phyloP scores from a whole-genome alignment of 2,888 invertebrate species.

The Cheiracanthium punctorium region DNA sequence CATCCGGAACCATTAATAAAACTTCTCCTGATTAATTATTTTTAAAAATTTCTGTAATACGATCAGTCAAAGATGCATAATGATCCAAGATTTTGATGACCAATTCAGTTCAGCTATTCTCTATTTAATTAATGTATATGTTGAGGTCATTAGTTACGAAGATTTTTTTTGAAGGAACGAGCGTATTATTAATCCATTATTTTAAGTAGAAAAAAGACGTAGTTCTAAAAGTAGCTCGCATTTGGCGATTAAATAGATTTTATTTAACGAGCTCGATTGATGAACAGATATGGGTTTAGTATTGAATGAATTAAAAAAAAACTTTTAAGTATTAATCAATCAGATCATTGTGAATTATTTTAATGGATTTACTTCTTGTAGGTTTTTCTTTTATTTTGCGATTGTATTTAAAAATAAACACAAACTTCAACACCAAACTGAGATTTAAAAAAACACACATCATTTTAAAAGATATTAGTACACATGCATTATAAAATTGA shows the following conservation, averaged over 20 bases:
- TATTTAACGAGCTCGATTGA: too few relatives aligned
- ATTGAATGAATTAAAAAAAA: too few relatives aligned
- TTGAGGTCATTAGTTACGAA: constrained; percentile 48
- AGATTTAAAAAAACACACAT: too few relatives aligned
- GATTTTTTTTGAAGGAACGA: constrained; percentile 20
- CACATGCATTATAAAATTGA: too few relatives aligned
- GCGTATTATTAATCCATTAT: not conserved
- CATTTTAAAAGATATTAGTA: too few relatives aligned
- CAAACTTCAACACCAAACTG: too few relatives aligned
- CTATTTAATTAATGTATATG: constrained; percentile 61
- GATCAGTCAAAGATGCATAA: constrained; percentile 57
- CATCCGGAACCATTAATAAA: constrained; percentile 38
- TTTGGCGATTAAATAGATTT: constrained; percentile 49
- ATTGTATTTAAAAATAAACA: too few relatives aligned
- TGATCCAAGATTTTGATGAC: constrained; percentile 42
- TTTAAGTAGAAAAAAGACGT: not conserved
- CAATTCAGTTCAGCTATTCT: constrained; percentile 12
- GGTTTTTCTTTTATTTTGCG: too few relatives aligned
- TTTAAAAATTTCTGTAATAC: constrained; percentile 34
- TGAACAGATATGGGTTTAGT: too few relatives aligned
- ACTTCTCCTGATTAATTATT: constrained; percentile 56
- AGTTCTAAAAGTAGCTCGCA: constrained; percentile 22
- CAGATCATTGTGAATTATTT: too few relatives aligned
- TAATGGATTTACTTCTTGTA: too few relatives aligned
- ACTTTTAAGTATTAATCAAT: too few relatives aligned